phyloP scores from a whole-genome alignment of 2,888 invertebrate species.

The Blera fallax region DNA sequence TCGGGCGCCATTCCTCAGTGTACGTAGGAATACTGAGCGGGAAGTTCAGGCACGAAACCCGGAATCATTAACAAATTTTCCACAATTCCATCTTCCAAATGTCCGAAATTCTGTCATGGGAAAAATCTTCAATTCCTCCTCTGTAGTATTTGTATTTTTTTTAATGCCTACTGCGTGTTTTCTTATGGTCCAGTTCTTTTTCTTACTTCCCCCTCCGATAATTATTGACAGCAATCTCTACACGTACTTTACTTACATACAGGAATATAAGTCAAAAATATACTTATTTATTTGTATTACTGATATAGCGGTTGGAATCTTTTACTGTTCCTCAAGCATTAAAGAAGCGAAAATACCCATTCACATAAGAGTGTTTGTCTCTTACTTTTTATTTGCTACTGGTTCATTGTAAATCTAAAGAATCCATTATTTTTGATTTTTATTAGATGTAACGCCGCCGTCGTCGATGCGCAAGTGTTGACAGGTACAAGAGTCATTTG shows the following conservation, averaged over 20 bases:
- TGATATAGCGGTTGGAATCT: not conserved
- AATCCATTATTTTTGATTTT: constrained; percentile 62
- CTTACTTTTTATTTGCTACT: constrained; percentile 58
- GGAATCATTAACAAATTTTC: too few species aligned
- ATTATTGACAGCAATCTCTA: not conserved
- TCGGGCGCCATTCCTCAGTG: too few species aligned
- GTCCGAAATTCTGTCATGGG: too few species aligned
- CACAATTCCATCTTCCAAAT: too few species aligned
- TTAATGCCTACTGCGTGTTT: too few species aligned
- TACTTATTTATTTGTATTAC: not conserved
- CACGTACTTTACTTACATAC: not conserved
- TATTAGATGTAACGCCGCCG: constrained; percentile 61
- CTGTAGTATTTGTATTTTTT: too few species aligned
- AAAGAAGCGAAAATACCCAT: constrained; percentile 27
- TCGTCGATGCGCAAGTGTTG: constrained; percentile 44
- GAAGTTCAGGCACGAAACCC: too few species aligned
- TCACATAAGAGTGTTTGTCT: constrained; percentile 36
- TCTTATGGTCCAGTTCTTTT: not conserved
- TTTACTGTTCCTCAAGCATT: not conserved
- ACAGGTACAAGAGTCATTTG: constrained; percentile 64
- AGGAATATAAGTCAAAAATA: not conserved
- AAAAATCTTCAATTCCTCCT: too few species aligned
- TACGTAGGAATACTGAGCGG: too few species aligned
- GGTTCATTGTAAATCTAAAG: constrained; percentile 57
- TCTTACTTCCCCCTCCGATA: not conserved